Evolutionary conservation across 2,797 vertebrate genomes (phyloP).

Genomic region (Eidolon dupreanum): DNA sequence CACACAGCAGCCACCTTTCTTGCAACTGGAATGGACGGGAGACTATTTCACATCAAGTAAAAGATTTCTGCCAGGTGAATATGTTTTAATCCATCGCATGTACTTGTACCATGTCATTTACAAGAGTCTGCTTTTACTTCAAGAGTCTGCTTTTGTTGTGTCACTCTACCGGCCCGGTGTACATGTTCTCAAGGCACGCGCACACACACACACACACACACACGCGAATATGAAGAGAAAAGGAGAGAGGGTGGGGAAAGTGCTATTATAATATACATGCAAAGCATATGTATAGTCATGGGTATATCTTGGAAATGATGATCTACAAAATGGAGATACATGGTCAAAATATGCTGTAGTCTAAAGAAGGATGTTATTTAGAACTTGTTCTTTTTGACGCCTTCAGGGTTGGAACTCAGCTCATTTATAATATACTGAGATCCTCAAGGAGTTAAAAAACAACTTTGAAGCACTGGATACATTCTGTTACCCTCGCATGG

Average conservation of each 20-base stretch:
- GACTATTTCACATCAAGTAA: constrained; percentile 8
- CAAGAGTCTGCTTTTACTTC: constrained; percentile 66
- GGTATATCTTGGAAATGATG: constrained; percentile 12
- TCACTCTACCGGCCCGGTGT: neutral
- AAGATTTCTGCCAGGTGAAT: constrained; percentile 49
- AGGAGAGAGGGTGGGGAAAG: neutral
- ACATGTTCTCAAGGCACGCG: neutral
- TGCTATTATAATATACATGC: neutral
- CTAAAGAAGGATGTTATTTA: constrained; percentile 36
- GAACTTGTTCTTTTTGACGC: constrained; percentile 40
- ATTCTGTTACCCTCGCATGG: constrained; percentile 57
- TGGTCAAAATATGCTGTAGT: neutral
- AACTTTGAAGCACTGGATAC: constrained; percentile 49
- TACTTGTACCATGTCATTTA: constrained; percentile 48
- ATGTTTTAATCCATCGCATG: neutral
- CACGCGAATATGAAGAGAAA: neutral
- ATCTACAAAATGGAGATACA: neutral
- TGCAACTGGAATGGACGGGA: neutral
- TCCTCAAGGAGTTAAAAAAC: neutral
- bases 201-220: too few relatives aligned
- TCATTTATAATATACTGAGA: constrained; percentile 40
- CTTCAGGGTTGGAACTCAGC: constrained; percentile 28
- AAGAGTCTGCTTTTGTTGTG: constrained; percentile 66
- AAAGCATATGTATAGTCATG: neutral
- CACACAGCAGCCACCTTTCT: constrained; percentile 5